Evolutionary conservation across 1,140 invertebrate species (phyloP).

Genomic region (Achatina immaculata): DNA sequence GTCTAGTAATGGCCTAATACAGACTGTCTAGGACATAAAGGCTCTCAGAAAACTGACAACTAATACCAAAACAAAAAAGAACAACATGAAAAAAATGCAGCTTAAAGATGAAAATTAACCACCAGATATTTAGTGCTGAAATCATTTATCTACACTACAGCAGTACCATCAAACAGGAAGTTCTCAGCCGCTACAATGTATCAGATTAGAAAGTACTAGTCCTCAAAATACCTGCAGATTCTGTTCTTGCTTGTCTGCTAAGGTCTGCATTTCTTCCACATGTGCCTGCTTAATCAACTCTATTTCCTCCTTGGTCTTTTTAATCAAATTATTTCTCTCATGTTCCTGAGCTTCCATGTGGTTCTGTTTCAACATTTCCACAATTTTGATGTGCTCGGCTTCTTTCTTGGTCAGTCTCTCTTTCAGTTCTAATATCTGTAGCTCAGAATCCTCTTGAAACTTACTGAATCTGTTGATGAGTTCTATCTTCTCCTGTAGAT

Average conservation of each 20-base stretch:
- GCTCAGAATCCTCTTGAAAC: constrained; percentile 47
- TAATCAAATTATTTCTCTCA: constrained; percentile 25
- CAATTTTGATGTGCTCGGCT: constrained; percentile 32
- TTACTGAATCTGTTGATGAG: constrained; percentile 49
- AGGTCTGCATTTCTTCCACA: constrained; percentile 49
- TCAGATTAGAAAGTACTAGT: too few species aligned
- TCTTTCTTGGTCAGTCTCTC: constrained; percentile 34
- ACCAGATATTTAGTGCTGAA: too few species aligned
- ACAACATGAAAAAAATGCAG: too few species aligned
- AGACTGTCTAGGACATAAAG: too few species aligned
- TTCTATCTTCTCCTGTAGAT: constrained; percentile 51
- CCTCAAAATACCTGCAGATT: constrained; percentile 46
- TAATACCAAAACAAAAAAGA: too few species aligned
- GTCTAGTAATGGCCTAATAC: too few species aligned
- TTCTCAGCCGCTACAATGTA: too few species aligned
- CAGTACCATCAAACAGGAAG: too few species aligned
- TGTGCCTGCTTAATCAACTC: constrained; percentile 54
- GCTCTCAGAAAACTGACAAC: too few species aligned
- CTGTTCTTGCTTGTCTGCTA: constrained; percentile 51
- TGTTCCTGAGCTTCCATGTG: constrained; percentile 41
- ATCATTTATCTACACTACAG: too few species aligned
- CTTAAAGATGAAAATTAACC: too few species aligned
- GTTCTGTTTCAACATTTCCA: neutral
- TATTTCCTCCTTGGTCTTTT: constrained; percentile 44
- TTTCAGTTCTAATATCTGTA: constrained; percentile 43